Base-by-base conservation (phyloP, 2,113 vertebrate species). In the Donacobius atricapilla region DNA sequence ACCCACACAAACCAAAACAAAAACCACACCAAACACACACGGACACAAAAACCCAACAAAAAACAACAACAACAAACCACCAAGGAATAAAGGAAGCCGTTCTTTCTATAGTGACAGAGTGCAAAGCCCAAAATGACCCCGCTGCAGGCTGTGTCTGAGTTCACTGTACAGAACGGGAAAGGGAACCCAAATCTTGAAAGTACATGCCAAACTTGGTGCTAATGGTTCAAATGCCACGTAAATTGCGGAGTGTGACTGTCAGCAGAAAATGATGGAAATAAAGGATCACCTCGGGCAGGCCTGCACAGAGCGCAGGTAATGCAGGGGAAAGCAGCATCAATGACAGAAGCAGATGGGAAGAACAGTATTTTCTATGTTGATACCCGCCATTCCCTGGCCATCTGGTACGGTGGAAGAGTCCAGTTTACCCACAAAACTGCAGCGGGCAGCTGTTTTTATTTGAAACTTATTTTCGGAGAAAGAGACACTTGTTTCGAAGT, bases 291-390 rank as follows among this genome's bases (percentile, higher is more conserved):
- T 13, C 1, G 11, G 9, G 15, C 7, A 42, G 25, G 11, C 4
- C 47, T 6, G 45, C 57, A 28, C 11, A 24, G 31, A 8, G 8
- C 28, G 6, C 33, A 6, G 44, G 11, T 13, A 30, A 19, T 0
- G 33, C 40, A 5, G 13, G 28, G 7, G 15, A 40, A 11, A 30
- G 39, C 10, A 17, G 2, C 7, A 3, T 0, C 57, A 4, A 3
- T 2, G 12, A 6, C 2, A 3, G 2, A 2, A 25, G 8, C 0
- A 15, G 5, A 8, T 0, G 19, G 4, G 6, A 64, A 25, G 7
- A 28, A 4, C 11, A 6, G 61, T 37, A 17, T 23, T 27, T 15
- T 5, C 47, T 9, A 4, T 1, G 28, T 47, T 2, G 5, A 4
- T 5, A 27, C 11, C 4, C 2, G 9, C 17, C 44, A 33, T 30